Conservation (phyloP, 2,888 invertebrate species). For the Oscheius sp. region DNA sequence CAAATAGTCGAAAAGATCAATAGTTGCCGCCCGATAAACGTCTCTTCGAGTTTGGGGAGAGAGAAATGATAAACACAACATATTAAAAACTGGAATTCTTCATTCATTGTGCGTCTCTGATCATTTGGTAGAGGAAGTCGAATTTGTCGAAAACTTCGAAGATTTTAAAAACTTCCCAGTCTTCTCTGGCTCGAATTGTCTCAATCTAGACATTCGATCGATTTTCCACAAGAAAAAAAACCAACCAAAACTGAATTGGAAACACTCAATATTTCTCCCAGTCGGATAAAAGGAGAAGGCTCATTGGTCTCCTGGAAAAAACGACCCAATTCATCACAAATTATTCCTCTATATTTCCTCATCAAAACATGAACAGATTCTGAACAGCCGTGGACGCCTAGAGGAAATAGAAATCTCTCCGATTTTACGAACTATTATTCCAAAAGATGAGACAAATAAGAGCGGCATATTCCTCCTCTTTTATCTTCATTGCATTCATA, state of each 20-base stretch:
- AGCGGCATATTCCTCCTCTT: conserved; percentile 17
- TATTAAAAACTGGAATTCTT: too few species aligned
- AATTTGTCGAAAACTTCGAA: conserved; percentile 18
- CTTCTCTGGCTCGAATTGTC: conserved; percentile 3
- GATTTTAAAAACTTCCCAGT: conserved; percentile 5
- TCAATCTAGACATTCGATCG: not conserved
- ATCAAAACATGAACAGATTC: not conserved
- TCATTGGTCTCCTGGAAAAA: not conserved
- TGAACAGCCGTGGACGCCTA: not conserved
- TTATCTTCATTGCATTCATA: not conserved
- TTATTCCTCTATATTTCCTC: not conserved
- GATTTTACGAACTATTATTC: not conserved
- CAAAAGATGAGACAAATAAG: conserved; percentile 1
- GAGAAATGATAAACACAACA: not conserved
- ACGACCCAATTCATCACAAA: not conserved
- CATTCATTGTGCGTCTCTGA: conserved; percentile 3
- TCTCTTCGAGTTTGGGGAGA: not conserved
- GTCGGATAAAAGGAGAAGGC: not conserved
- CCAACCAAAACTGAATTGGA: not conserved
- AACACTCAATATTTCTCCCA: conserved; percentile 1
- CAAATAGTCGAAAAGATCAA: conserved; percentile 9
- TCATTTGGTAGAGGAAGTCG: conserved; percentile 6
- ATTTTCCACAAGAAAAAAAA: not conserved
- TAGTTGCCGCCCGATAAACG: not conserved
- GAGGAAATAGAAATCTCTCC: not conserved